Percentiles rank a stretch among this genome's conserved stretches.
phyloP scores from a whole-genome alignment of 2,888 invertebrate species.

The Pherbina coryleti region DNA sequence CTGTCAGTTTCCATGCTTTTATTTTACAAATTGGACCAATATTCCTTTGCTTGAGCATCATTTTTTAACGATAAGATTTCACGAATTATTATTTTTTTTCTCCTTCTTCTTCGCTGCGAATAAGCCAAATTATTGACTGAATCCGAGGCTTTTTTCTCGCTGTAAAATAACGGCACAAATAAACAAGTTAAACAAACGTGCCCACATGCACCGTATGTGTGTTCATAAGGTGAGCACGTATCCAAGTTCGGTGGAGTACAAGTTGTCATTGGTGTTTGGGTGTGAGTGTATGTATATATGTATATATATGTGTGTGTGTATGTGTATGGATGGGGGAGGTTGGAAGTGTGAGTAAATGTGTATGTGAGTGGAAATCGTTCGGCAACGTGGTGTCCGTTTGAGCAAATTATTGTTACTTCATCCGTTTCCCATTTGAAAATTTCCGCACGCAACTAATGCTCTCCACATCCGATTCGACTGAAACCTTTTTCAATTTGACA shows the following conservation, averaged over 20 bases:
- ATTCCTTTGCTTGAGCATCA: not conserved
- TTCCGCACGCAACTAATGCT: conserved; percentile 32
- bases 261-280: not conserved
- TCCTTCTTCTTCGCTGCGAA: not conserved
- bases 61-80: conserved; percentile 21
- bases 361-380: conserved; percentile 10
- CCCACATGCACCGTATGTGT: not conserved
- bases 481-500: conserved; percentile 25
- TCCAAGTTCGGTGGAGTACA: not conserved
- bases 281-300: not conserved
- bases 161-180: conserved; percentile 13
- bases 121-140: conserved; percentile 36
- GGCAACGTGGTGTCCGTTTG: conserved; percentile 18
- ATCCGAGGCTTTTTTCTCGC: conserved; percentile 8
- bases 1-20: not conserved
- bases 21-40: conserved; percentile 30
- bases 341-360: no score
- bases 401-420: conserved; percentile 33
- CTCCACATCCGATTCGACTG: conserved; percentile 24
- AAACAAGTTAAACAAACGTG: conserved; percentile 15
- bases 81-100: conserved; percentile 1
- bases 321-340: not conserved
- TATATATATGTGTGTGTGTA: not conserved
- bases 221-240: not conserved
- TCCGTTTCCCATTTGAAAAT: conserved; percentile 35